phyloP scores from a whole-genome alignment of 2,888 invertebrate genomes.

The Agapostemon virescens region DNA sequence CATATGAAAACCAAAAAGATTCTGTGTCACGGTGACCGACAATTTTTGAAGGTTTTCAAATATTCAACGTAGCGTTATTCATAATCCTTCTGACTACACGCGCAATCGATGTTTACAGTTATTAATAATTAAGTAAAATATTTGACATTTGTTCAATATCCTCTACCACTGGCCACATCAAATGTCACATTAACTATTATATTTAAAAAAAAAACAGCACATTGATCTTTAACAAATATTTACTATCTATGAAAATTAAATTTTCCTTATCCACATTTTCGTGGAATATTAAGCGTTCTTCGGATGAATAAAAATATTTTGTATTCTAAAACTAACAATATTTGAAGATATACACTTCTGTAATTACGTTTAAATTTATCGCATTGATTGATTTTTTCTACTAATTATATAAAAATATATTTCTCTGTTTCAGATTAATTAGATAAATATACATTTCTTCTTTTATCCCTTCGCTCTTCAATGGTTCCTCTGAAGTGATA shows the following conservation, averaged over 20 bases:
- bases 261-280: not conserved
- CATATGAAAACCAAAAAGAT: constrained; percentile 43
- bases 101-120: not conserved
- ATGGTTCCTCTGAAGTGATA: too few species aligned
- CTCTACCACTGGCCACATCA: not conserved
- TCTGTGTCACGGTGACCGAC: constrained; percentile 6
- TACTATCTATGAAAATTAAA: not conserved
- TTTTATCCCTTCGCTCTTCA: too few species aligned
- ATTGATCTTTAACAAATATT: too few species aligned
- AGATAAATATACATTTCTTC: too few species aligned
- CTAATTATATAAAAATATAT: too few species aligned
- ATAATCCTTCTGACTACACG: not conserved
- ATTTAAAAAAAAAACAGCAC: not conserved
- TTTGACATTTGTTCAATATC: not conserved
- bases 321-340: not conserved
- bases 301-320: not conserved
- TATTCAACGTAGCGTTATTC: constrained; percentile 14
- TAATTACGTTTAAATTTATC: too few species aligned
- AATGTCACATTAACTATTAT: not conserved
- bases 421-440: too few species aligned
- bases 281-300: not conserved
- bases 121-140: not conserved
- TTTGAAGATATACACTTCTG: too few species aligned
- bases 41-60: constrained; percentile 41
- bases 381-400: too few species aligned